Percentiles rank a stretch among this genome's conserved stretches.
These are phyloP conservation scores for Crambe crambe DNA, from an alignment of 37 sponge, comb jelly and placozoan genomes.

Conservation along the genomic window DNA sequence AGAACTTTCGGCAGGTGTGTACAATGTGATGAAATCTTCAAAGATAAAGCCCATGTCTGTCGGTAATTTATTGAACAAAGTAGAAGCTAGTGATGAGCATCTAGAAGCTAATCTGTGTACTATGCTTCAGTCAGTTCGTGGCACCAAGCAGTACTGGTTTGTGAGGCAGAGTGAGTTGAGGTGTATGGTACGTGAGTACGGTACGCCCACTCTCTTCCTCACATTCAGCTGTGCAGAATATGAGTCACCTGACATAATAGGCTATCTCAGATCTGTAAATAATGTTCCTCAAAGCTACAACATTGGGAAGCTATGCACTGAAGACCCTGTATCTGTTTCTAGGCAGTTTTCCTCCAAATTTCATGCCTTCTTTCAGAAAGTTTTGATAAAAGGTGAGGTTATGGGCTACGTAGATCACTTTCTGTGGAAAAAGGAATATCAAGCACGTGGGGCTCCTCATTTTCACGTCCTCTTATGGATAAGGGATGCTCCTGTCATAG, in stretches of 20 bases:
- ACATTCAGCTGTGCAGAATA: too few relatives aligned
- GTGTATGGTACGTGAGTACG: constrained; percentile 63
- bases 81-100: constrained; percentile 25
- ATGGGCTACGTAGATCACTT: constrained; percentile 49
- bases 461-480: constrained; percentile 59
- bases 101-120: constrained; percentile 17
- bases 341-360: constrained; percentile 50
- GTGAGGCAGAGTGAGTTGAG: constrained; percentile 33
- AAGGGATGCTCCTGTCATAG: constrained; percentile 30
- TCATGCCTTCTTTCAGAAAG: too few relatives aligned
- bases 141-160: constrained; percentile 54
- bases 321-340: constrained; percentile 63
- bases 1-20: constrained; percentile 33
- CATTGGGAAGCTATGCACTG: constrained; percentile 52
- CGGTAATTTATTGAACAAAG: not conserved
- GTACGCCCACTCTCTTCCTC: too few relatives aligned
- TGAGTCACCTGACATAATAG: too few relatives aligned
- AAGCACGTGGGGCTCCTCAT: not conserved
- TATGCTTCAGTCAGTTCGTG: constrained; percentile 48
- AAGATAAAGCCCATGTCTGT: not conserved
- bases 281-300: constrained; percentile 7
- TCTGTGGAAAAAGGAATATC: too few relatives aligned
- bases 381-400: constrained; percentile 31
- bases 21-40: constrained; percentile 48
- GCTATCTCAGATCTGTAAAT: constrained; percentile 42